Conservation (phyloP, 2,113 vertebrate species). For the Alethe diademata region DNA sequence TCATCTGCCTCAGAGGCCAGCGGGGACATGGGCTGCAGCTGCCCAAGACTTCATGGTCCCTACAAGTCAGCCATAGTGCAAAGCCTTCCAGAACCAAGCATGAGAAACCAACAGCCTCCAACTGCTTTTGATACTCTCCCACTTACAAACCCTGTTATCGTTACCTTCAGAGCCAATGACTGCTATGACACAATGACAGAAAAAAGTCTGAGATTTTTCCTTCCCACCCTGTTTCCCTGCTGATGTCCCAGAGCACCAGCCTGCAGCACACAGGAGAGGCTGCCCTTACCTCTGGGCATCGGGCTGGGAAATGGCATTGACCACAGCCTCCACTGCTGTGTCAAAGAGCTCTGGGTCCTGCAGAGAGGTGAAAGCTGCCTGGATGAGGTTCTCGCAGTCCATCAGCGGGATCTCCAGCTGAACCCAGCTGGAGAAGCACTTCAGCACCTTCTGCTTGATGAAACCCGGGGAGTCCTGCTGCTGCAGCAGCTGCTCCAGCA, state of each 20-base stretch:
- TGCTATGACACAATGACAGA: background rate
- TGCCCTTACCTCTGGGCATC: constrained; percentile 93
- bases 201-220: background rate
- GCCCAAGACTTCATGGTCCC: background rate
- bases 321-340: constrained; percentile 94
- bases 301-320: constrained; percentile 96
- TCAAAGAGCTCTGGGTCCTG: constrained; percentile 96
- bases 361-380: constrained; percentile 91
- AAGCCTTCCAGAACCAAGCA: background rate
- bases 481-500: constrained; percentile 93
- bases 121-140: background rate
- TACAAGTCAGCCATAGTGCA: background rate
- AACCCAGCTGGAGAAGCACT: constrained; percentile 98
- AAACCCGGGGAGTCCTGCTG: constrained; percentile 91
- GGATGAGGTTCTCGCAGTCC: constrained; percentile 92
- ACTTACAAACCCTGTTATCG: background rate
- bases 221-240: constrained; percentile 14
- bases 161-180: accelerated
- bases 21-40: background rate
- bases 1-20: background rate
- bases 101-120: background rate
- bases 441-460: constrained; percentile 95
- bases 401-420: constrained; percentile 92
- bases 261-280: background rate
- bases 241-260: background rate